Evolutionary conservation across 2,797 vertebrate genomes (phyloP).

Genomic region (Hydrolagus colliei): DNA sequence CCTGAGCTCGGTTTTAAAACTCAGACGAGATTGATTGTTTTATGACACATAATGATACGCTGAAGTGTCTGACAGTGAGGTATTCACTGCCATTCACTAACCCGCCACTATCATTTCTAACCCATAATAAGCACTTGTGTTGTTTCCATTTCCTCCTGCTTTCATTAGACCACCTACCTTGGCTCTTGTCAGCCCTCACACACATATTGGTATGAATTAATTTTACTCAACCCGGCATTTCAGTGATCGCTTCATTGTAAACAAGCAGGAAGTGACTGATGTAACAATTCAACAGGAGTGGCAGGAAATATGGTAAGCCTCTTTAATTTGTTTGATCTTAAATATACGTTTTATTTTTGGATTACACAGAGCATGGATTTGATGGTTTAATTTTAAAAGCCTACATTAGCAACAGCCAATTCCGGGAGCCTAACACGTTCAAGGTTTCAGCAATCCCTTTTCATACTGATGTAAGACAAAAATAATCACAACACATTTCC

Average conservation of each 20-base stretch:
- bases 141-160: constrained; percentile 19
- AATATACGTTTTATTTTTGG: constrained; percentile 28
- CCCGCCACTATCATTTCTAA: constrained; percentile 26
- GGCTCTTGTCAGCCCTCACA: constrained; percentile 30
- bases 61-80: background rate
- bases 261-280: constrained; percentile 25
- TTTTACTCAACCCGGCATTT: constrained; percentile 17
- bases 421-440: background rate
- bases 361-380: constrained; percentile 15
- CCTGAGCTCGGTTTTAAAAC: background rate
- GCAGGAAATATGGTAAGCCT: constrained; percentile 26
- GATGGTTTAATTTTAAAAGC: constrained; percentile 24
- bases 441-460: background rate
- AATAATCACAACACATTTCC: background rate
- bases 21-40: background rate
- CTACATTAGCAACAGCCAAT: background rate
- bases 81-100: background rate
- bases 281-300: constrained; percentile 28
- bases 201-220: constrained; percentile 26
- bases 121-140: constrained; percentile 25
- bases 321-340: constrained; percentile 28
- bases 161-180: constrained; percentile 20
- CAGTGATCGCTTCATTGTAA: constrained; percentile 6
- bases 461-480: background rate
- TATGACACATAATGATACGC: background rate